Evolutionary conservation across 64 coral and sea anemone species (phyloP).

Genomic region (Montipora efflorescens): DNA sequence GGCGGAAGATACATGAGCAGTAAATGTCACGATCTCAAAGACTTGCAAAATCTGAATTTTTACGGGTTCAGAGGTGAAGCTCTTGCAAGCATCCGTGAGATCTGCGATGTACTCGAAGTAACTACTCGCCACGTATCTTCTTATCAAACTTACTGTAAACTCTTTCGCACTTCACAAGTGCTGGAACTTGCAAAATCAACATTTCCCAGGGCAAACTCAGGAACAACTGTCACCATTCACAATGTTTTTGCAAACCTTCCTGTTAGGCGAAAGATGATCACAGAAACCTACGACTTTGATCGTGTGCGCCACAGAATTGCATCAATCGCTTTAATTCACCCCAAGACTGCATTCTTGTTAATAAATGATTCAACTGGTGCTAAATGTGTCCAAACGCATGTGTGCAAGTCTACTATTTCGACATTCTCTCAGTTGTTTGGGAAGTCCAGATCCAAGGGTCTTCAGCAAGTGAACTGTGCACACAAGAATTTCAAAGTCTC

Average conservation of each 20-base stretch:
- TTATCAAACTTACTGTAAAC: conserved; percentile 87
- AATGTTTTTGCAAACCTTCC: conserved; percentile 85
- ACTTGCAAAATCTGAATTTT: conserved; percentile 68
- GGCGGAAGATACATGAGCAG: conserved; percentile 92
- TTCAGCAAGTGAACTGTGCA: conserved; percentile 61
- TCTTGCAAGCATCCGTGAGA: conserved; percentile 87
- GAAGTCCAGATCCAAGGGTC: conserved; percentile 78
- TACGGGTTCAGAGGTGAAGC: conserved; percentile 95
- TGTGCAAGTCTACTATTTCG: conserved; percentile 76
- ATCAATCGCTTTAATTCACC: conserved; percentile 83
- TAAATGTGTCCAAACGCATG: conserved; percentile 81
- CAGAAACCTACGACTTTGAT: conserved; percentile 81
- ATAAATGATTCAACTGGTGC: conserved; percentile 77
- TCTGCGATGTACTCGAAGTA: conserved; percentile 83
- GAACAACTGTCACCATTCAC: conserved; percentile 85
- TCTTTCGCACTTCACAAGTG: conserved; percentile 81
- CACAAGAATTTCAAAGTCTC: conserved; percentile 56
- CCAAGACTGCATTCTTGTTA: conserved; percentile 76
- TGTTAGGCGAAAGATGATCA: conserved; percentile 83
- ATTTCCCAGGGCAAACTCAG: conserved; percentile 64
- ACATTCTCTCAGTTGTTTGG: conserved; percentile 96
- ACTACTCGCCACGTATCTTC: conserved; percentile 84
- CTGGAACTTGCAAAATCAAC: conserved; percentile 75
- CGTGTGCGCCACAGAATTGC: conserved; percentile 80
- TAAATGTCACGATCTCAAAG: conserved; percentile 87